Evolutionary conservation across 2,797 vertebrate genomes (phyloP), one percentile per base, ranked within the genome.

Genomic region (Sebastes cheni): DNA sequence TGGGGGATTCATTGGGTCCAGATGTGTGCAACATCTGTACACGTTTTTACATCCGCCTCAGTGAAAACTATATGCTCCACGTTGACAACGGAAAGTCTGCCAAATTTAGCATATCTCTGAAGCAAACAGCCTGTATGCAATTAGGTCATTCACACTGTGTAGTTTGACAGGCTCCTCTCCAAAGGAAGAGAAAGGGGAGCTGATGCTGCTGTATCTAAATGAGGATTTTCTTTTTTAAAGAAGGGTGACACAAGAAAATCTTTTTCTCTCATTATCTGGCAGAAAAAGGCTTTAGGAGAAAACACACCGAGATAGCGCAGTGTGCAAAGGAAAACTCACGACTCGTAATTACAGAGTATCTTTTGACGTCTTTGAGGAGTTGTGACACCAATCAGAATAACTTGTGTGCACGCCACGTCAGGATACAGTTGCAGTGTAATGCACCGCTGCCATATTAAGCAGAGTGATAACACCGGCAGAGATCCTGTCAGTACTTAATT

Each of bases 1-100:
- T 0, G 22, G 77, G 81, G 80, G 62, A 61, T 60, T 83, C 78
- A 67, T 18, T 1, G 20, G 27, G 27, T 79, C 80, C 89, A 94
- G 89, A 89, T 93, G 87, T 76, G 67, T 16, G 67, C 55, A 80
- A 72, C 89, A 91, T 90, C 88, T 91, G 83, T 5, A 60, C 50
- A 42, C 25, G 14, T 42, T 60, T 46, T 72, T 25, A 39, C 30
- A 60, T 66, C 58, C 23, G 4, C 58, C 46, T 79, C 81, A 10
- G 2, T 68, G 67, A 60, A 75, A 56, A 74, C 27, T 56, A n/a
- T 23, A 23, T 8, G 22, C 65, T 73, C 46, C 13, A 61, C 4
- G 0, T 6, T 50, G 81, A 84, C 71, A 82, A 55, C 11, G 5
- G 69, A 42, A 22, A 34, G 23, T 46, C 23, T 59, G 75, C 70